phyloP scores from a whole-genome alignment of 2,113 vertebrate species.

The Xerus inauris region DNA sequence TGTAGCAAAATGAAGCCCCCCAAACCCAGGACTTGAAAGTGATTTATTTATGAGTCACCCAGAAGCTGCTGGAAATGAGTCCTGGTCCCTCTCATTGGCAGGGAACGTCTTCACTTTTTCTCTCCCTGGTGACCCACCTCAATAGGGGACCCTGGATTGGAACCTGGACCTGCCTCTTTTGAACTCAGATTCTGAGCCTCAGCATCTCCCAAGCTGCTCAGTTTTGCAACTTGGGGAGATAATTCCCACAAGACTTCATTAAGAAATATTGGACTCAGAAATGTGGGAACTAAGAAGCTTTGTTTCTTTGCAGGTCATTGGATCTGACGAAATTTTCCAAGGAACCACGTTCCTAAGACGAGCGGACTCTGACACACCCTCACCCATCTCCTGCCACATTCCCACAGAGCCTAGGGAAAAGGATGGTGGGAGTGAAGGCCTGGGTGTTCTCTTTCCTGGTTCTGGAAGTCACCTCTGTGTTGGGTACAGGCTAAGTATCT shows the following conservation, averaged over 20 bases:
- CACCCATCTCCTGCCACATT: not conserved
- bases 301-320: slow-evolving; percentile 62
- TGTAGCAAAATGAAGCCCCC: not conserved
- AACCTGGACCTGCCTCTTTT: not conserved
- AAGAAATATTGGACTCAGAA: slow-evolving; percentile 28
- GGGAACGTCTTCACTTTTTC: not conserved
- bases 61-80: not conserved
- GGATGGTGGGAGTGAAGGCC: slow-evolving; percentile 59
- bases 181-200: not conserved
- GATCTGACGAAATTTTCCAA: slow-evolving; percentile 26
- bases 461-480: slow-evolving; percentile 57
- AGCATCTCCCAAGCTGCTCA: not conserved
- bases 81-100: not conserved
- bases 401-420: not conserved
- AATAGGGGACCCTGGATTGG: not conserved
- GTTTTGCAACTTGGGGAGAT: not conserved
- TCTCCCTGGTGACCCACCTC: not conserved
- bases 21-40: slow-evolving; percentile 2
- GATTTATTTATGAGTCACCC: not conserved
- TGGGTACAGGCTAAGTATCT: slow-evolving; percentile 76
- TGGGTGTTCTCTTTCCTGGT: slow-evolving; percentile 67
- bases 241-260: not conserved
- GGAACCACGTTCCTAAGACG: not conserved
- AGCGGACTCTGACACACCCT: not conserved
- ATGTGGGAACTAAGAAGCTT: not conserved